These are phyloP conservation scores for Mareca strepera DNA, from an alignment of 2,797 vertebrate species.

Conservation along the genomic window DNA sequence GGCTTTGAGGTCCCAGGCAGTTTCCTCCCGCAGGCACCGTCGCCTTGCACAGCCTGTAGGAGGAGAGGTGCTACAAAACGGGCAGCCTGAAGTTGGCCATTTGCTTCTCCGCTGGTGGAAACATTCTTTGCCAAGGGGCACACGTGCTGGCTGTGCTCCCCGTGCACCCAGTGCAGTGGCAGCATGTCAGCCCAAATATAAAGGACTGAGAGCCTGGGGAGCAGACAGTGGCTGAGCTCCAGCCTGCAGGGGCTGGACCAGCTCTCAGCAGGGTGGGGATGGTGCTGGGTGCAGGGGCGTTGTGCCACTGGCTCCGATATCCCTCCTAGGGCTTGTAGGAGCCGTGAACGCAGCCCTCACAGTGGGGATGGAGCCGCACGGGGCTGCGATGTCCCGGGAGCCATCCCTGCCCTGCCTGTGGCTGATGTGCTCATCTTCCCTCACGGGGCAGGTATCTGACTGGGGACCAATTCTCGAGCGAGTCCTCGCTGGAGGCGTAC, in stretches of 20 bases:
- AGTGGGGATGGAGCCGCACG: not conserved
- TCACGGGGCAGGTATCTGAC: slow-evolving; percentile 85
- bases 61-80: not conserved
- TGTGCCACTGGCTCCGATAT: accelerated
- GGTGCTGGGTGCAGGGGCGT: not conserved
- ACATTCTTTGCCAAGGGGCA: not conserved
- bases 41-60: not conserved
- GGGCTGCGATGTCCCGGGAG: accelerated
- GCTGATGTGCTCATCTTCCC: not conserved
- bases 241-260: not conserved
- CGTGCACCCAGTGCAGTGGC: accelerated
- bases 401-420: not conserved
- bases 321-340: not conserved
- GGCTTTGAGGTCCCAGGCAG: not conserved
- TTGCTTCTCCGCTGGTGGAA: not conserved
- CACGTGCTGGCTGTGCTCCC: not conserved
- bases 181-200: not conserved
- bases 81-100: not conserved
- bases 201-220: not conserved
- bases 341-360: not conserved
- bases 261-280: not conserved
- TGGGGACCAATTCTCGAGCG: slow-evolving; percentile 98
- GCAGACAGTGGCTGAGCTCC: not conserved
- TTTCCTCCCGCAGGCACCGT: not conserved
- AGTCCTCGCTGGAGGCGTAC: slow-evolving; percentile 98